Base-by-base conservation (phyloP, 2,797 vertebrate genomes). In the Craterocephalus amniculus region DNA sequence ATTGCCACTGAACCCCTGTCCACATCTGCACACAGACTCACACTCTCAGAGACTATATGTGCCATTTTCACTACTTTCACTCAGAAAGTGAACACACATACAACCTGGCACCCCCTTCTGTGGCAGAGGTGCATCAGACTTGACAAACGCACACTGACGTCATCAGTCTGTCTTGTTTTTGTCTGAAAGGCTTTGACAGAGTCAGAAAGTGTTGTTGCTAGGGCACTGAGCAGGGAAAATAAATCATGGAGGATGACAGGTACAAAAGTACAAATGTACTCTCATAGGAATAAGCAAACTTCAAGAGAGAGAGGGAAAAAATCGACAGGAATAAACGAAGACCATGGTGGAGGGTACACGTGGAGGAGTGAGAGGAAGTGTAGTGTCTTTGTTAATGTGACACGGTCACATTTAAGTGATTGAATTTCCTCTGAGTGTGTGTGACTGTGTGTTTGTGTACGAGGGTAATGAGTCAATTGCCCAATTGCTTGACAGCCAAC, bases 341-440 rank as follows among this genome's bases (percentile, higher is more conserved):
- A 70, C 36, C 49, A 36, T 51, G 60, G 58, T 35, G 22, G 29
- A 69, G 65, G 49, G 58, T 35, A 58, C 36, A 62, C 57, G 70
- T 74, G 80, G 78, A 72, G 80, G 83, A 71, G 63, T 22, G 27
- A 74, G 80, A 93, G 91, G 91, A 92, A 92, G 86, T 36, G 58
- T 72, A 83, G 81, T 71, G 83, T 90, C 85, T 79, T 87, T 86
- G 86, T 85, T 90, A 92, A 91, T 87, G 67, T 91, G 83, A 91
- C 87, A 89, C 54, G 61, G 86, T 92, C 87, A 84, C 88, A 85
- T 92, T 90, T 83, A 89, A 92, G 83, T 84, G 87, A 89, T 85
- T 92, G 71, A 74, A 89, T 90, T 89, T 90, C 88, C 85, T 89
- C 75, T 65, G 54, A 85, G 60, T 69, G 34, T 27, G 59, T 54